Conservation (phyloP, 2,797 vertebrate species). For the Manis pentadactyla region DNA sequence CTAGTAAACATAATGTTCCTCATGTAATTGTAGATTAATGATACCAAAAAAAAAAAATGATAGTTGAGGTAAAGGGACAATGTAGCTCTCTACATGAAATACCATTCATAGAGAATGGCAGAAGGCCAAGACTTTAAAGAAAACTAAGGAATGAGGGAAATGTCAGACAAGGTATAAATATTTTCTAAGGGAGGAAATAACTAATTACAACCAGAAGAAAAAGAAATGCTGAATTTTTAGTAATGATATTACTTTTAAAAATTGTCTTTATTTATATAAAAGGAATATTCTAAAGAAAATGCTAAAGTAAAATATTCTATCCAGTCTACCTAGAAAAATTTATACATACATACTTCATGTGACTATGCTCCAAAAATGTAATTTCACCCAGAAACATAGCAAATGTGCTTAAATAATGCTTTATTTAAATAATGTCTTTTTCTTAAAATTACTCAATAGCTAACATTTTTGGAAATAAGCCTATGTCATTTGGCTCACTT, state of each 20-base stretch:
- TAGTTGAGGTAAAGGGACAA: neutral
- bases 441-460: constrained; percentile 39
- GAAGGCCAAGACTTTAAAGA: neutral
- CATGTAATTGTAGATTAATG: too few species aligned
- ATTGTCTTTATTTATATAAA: neutral
- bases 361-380: neutral
- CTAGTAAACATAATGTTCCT: too few species aligned
- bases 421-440: neutral
- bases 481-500: constrained; percentile 44
- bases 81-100: neutral
- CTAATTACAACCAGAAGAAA: neutral
- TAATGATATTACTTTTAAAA: neutral
- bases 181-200: neutral
- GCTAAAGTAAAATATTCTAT: neutral
- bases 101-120: neutral
- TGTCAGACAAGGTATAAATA: neutral
- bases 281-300: constrained; percentile 25
- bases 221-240: neutral
- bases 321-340: neutral
- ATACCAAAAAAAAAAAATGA: neutral
- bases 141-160: neutral
- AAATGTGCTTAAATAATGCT: constrained; percentile 24
- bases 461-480: constrained; percentile 50
- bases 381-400: constrained; percentile 38
- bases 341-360: neutral